A percentile compares a stretch with the other conserved stretches of the same genome.
Conservation (phyloP, 2,113 vertebrate genomes). For the Centropus bengalensis region DNA sequence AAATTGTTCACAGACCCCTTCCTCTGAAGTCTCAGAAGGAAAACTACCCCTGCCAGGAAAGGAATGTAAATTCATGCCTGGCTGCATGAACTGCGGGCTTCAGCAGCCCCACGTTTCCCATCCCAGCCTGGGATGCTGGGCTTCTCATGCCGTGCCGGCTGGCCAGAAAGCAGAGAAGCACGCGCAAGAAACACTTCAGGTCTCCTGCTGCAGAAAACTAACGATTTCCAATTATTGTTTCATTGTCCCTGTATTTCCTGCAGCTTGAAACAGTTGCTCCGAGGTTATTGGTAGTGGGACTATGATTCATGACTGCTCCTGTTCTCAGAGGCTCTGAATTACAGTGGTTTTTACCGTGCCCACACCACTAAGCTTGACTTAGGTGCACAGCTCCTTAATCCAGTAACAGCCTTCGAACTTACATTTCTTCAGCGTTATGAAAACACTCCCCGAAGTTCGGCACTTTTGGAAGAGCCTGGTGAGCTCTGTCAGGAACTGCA, state of each 20-base stretch:
- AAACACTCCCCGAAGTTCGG: conserved; percentile 90
- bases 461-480: conserved; percentile 97
- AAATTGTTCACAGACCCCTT: background rate
- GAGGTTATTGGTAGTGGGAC: no score
- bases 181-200: background rate
- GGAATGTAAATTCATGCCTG: rapidly evolving
- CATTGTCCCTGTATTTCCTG: background rate
- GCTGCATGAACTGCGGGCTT: background rate
- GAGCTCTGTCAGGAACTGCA: conserved; percentile 96
- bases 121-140: rapidly evolving
- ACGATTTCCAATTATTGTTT: background rate
- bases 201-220: background rate
- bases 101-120: background rate
- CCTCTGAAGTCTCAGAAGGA: background rate
- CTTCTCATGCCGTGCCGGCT: background rate
- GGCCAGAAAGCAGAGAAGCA: background rate
- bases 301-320: rapidly evolving
- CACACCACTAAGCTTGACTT: rapidly evolving
- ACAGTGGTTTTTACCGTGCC: rapidly evolving
- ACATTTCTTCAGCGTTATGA: conserved; percentile 98
- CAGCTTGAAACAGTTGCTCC: background rate
- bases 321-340: background rate
- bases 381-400: rapidly evolving
- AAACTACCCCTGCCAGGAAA: background rate
- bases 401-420: conserved; percentile 44